Base-by-base conservation (phyloP, 2,888 invertebrate species). In the Drosophila kokeensis region DNA sequence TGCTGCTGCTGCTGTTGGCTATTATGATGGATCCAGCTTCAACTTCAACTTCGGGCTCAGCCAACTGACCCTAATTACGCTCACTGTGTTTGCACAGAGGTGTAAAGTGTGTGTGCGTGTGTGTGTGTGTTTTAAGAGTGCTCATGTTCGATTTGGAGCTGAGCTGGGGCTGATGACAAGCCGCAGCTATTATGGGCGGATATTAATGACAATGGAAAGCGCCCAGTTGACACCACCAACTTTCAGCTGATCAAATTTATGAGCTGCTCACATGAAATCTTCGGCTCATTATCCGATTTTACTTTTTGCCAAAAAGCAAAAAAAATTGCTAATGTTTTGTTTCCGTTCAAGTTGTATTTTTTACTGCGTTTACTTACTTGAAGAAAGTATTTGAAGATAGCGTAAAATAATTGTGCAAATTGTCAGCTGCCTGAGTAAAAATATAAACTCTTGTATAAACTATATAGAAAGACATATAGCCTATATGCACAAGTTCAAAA, bases 21-120 rank as follows among this genome's bases (percentile, higher is more conserved):
- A 15, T 45, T 45, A 45, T 45, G 45, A 15, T 62, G 60, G 60
- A 45, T 75, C 58, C 63, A 62, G 60, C 70, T 62, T 65, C 30
- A 45, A 30, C 54, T n/a, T 34, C 24, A 36, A 36, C 69, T 73
- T 73, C 49, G 61, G 62, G 76, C 66, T 69, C 32, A 50, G 49
- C 50, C 63, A 69, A 65, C 21, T 84, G 83, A 84, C 89, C 83
- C 84, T 84, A 88, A 84, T 89, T 89, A 81, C 83, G 65, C 64
- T 67, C 58, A 53, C 61, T 49, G 69, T 54, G 34, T 63, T 45
- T 57, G 58, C 73, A 68, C 40, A 29, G 11, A n/a, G 54, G 64
- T 30, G 69, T 38, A 45, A 42, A 40, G 57, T 13, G 13, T 21
- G 21, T 42, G 21, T n/a, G n/a, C 5, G n/a, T 45, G 36, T 4